phyloP scores from a whole-genome alignment of 1,140 invertebrate genomes.

The Zeugodacus cucurbitae region DNA sequence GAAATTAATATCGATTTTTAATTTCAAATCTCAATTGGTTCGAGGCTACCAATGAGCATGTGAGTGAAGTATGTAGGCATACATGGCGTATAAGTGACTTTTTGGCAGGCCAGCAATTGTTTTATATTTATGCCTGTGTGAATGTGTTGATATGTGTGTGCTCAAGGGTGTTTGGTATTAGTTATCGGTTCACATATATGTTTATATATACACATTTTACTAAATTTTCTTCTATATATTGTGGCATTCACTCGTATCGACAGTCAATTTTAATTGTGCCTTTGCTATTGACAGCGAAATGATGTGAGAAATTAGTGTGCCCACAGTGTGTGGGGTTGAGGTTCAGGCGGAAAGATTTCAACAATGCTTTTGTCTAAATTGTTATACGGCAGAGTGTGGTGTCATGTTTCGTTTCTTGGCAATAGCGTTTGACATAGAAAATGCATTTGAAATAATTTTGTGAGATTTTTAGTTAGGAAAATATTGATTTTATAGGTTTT shows the following conservation, averaged over 20 bases:
- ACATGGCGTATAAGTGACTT: slow-evolving; percentile 30
- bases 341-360: no score
- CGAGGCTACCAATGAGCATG: background rate
- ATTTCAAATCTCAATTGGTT: background rate
- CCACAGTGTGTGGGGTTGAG: background rate
- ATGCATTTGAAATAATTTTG: no score
- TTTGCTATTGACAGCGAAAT: slow-evolving; percentile 28
- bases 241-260: background rate
- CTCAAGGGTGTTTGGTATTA: slow-evolving; percentile 16
- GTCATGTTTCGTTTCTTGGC: no score
- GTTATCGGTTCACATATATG: background rate
- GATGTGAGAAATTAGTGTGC: background rate
- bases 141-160: background rate
- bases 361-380: no score
- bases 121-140: background rate
- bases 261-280: background rate
- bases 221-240: background rate
- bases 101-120: slow-evolving; percentile 5
- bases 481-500: no score
- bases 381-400: no score
- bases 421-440: no score
- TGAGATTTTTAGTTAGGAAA: no score
- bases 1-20: slow-evolving; percentile 39
- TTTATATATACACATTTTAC: background rate
- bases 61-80: background rate